Evolutionary conservation across 2,797 vertebrate genomes (phyloP).

Genomic region (Poeciliopsis presidionis): DNA sequence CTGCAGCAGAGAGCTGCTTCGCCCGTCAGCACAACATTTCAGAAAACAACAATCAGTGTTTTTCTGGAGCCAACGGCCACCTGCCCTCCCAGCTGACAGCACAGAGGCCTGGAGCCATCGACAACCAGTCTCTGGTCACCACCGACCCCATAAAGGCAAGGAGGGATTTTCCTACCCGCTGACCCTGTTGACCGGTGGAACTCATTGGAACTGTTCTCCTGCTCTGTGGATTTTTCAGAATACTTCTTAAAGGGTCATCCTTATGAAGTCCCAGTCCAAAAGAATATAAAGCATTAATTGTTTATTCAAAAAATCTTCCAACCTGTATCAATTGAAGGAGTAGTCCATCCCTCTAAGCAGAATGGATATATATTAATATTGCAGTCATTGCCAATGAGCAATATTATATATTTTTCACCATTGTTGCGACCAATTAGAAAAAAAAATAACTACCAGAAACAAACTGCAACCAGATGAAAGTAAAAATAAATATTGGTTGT

Average conservation of each 20-base stretch:
- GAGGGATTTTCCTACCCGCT: neutral
- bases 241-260: neutral
- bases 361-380: too few species aligned
- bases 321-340: neutral
- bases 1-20: constrained; percentile 90
- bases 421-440: too few species aligned
- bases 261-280: neutral
- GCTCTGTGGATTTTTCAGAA: neutral
- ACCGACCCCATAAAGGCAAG: constrained; percentile 93
- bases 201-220: neutral
- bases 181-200: neutral
- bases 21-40: constrained; percentile 90
- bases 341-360: too few species aligned
- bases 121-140: constrained; percentile 94
- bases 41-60: constrained; percentile 96
- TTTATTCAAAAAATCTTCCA: neutral
- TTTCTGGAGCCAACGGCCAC: constrained; percentile 89
- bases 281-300: neutral
- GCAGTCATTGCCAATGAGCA: too few species aligned
- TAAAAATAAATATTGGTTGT: too few species aligned
- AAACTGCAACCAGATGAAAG: too few species aligned
- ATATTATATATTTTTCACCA: too few species aligned
- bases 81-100: constrained; percentile 86
- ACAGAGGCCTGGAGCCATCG: constrained; percentile 96
- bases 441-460: too few species aligned